Percentiles rank a stretch among this genome's conserved stretches.
Evolutionary conservation across 2,888 invertebrate species (phyloP).

Genomic region (Seira ritae): DNA sequence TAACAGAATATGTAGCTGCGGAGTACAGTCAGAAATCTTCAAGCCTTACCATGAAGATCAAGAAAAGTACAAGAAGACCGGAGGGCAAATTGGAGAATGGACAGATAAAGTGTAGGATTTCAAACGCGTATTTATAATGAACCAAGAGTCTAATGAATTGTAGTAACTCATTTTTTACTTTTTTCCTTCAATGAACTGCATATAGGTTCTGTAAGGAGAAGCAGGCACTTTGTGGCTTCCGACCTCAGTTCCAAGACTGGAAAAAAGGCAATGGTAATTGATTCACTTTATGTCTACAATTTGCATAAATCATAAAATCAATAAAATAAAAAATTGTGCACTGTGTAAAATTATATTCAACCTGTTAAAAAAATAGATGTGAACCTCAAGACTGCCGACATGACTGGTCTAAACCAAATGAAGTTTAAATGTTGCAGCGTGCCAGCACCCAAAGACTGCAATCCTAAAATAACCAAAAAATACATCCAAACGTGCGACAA

Average conservation of each 20-base stretch:
- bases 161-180: no score
- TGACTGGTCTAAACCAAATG: constrained; percentile 34
- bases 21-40: neutral
- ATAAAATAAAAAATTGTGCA: no score
- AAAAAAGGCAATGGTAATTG: constrained; percentile 6
- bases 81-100: constrained; percentile 33
- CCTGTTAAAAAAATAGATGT: neutral
- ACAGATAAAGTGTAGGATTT: constrained; percentile 21
- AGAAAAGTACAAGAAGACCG: constrained; percentile 23
- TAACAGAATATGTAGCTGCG: constrained; percentile 36
- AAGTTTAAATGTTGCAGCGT: constrained; percentile 38
- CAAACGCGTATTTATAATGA: constrained; percentile 3
- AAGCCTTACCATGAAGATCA: constrained; percentile 32
- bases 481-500: constrained; percentile 36
- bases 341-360: no score
- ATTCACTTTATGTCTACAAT: no score
- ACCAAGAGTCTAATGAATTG: no score
- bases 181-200: no score
- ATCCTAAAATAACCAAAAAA: neutral
- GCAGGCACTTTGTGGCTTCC: constrained; percentile 34
- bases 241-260: constrained; percentile 32
- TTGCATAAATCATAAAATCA: no score
- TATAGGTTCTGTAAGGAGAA: constrained; percentile 29
- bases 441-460: neutral
- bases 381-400: neutral